These are phyloP conservation scores for Drosophila teissieri DNA, from an alignment of 1,140 invertebrate genomes.

Conservation along the genomic window DNA sequence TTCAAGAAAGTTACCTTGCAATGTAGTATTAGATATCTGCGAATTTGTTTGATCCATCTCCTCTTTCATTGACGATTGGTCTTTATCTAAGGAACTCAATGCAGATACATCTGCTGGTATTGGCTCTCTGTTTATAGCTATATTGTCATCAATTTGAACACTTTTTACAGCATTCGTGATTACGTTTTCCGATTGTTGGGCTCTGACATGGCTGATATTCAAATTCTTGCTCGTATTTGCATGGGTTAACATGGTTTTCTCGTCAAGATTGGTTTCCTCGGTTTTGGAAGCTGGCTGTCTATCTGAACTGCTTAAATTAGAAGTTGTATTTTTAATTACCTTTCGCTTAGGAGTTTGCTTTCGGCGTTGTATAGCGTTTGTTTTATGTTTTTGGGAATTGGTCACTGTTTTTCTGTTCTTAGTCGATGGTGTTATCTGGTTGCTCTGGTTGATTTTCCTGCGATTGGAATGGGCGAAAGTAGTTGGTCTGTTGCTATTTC, in stretches of 20 bases:
- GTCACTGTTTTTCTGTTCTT: slow-evolving; percentile 10
- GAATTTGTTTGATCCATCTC: too few species aligned
- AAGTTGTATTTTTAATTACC: slow-evolving; percentile 22
- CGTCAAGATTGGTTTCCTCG: slow-evolving; percentile 1
- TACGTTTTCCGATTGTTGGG: slow-evolving; percentile 7
- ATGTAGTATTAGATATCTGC: not conserved
- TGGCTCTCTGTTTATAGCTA: not conserved
- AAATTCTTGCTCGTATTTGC: slow-evolving; percentile 8
- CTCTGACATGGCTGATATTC: slow-evolving; percentile 3
- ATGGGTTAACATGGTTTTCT: slow-evolving; percentile 5
- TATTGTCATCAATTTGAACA: not conserved
- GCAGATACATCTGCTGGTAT: not conserved
- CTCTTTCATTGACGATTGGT: not conserved
- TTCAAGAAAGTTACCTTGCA: not conserved
- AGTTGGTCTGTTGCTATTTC: slow-evolving; percentile 2
- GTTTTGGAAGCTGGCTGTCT: slow-evolving; percentile 3
- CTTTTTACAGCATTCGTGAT: not conserved
- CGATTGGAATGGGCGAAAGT: slow-evolving; percentile 21
- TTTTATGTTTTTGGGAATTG: slow-evolving; percentile 12
- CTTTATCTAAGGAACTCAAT: not conserved
- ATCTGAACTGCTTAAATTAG: slow-evolving; percentile 9
- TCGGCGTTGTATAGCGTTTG: not conserved
- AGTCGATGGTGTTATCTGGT: slow-evolving; percentile 6
- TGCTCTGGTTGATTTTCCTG: slow-evolving; percentile 12
- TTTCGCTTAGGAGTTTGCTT: slow-evolving; percentile 14